A percentile compares a stretch with the other conserved stretches of the same genome.
These are phyloP conservation scores for Deilephila elpenor DNA, from an alignment of 2,888 invertebrate species.

Conservation along the genomic window DNA sequence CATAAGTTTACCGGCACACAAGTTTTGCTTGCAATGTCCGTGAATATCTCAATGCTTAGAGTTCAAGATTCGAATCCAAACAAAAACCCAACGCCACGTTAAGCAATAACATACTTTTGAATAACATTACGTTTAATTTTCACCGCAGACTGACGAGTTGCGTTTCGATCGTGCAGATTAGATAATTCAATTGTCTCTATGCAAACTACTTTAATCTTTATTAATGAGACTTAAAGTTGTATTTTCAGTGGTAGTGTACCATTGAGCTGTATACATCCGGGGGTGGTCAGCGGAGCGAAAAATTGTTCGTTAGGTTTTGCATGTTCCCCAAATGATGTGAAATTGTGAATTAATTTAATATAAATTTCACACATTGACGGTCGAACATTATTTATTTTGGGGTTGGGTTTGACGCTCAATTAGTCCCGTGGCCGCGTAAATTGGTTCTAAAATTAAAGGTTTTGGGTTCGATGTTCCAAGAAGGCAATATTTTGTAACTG, in stretches of 20 bases:
- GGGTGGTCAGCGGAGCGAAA: conserved; percentile 43
- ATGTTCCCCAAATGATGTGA: conserved; percentile 23
- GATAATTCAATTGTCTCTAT: conserved; percentile 38
- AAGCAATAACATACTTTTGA: background rate
- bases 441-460: too few species aligned
- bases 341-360: background rate
- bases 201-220: background rate
- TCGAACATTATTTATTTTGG: background rate
- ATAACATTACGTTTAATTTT: conserved; percentile 14
- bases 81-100: background rate
- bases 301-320: conserved; percentile 35
- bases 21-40: too few species aligned
- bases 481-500: too few species aligned
- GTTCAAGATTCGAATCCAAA: background rate
- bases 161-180: conserved; percentile 35
- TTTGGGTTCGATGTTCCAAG: too few species aligned
- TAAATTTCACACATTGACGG: background rate
- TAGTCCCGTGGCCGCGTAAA: too few species aligned
- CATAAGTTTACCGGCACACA: too few species aligned
- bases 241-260: background rate
- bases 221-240: background rate
- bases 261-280: conserved; percentile 31
- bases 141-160: conserved; percentile 12
- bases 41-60: too few species aligned
- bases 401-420: too few species aligned